phyloP scores from a whole-genome alignment of 2,797 vertebrate species.

The Poeciliopsis infans region DNA sequence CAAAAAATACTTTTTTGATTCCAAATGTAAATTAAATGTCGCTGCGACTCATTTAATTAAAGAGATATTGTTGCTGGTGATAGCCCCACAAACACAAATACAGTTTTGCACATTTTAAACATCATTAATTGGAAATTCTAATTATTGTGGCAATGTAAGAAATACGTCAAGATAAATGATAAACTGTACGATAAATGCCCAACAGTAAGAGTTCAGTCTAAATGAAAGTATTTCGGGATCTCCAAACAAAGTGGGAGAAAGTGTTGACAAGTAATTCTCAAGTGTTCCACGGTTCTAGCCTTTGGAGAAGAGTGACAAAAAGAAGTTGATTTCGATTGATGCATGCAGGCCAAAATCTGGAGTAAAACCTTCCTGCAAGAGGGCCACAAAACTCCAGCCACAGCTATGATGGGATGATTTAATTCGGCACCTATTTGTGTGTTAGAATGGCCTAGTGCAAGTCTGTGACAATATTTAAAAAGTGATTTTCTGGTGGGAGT shows the following conservation, averaged over 20 bases:
- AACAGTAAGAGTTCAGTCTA: no score
- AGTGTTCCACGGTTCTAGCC: not conserved
- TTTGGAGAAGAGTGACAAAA: not conserved
- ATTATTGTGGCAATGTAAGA: no score
- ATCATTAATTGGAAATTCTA: no score
- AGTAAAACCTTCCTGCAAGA: not conserved
- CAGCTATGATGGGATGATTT: not conserved
- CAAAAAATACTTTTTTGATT: no score
- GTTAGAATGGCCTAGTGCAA: not conserved
- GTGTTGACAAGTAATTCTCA: not conserved
- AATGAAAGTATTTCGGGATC: not conserved
- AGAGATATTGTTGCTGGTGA: no score
- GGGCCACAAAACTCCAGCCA: not conserved
- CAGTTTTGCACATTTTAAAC: not conserved
- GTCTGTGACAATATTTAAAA: not conserved
- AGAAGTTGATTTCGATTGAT: not conserved
- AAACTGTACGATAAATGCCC: no score
- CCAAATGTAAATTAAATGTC: no score
- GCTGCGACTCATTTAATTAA: no score
- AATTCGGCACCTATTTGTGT: not conserved
- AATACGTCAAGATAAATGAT: no score
- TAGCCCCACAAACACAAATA: no score
- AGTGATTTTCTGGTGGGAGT: not conserved
- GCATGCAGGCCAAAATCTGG: not conserved
- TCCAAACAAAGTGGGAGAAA: not conserved